Percentiles rank a stretch among this genome's conserved stretches.
phyloP scores from a whole-genome alignment of 2,113 vertebrate species.

The Syngnathus floridae region DNA sequence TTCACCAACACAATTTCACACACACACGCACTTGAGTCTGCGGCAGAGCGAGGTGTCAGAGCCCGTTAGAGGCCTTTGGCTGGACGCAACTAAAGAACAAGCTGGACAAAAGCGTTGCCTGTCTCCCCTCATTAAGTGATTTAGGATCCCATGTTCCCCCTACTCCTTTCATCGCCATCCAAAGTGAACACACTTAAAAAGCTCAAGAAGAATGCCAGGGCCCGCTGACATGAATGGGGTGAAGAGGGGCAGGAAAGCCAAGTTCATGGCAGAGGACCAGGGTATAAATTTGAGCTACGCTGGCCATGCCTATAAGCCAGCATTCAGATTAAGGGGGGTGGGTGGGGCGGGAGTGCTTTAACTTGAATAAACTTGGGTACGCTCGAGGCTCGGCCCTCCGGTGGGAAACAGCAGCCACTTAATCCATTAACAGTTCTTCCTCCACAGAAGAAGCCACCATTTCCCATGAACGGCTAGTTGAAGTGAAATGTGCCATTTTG shows the following conservation, averaged over 20 bases:
- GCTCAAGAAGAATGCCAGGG: conserved; percentile 51
- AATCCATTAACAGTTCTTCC: conserved; percentile 55
- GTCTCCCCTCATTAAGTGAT: conserved; percentile 71
- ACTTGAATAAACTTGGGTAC: conserved; percentile 38
- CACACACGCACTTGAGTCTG: conserved; percentile 23
- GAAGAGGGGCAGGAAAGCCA: conserved; percentile 59
- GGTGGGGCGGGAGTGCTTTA: background rate
- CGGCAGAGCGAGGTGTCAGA: conserved; percentile 60
- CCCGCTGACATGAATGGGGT: conserved; percentile 57
- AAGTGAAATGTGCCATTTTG: conserved; percentile 48
- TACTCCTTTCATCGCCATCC: conserved; percentile 61
- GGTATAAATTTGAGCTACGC: conserved; percentile 52
- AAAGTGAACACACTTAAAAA: conserved; percentile 62
- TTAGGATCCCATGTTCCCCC: conserved; percentile 65
- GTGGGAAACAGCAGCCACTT: conserved; percentile 52
- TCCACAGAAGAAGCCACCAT: conserved; percentile 39
- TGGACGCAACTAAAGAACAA: conserved; percentile 62
- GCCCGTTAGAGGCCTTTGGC: conserved; percentile 61
- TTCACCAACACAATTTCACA: conserved; percentile 27
- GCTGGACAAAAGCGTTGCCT: conserved; percentile 65
- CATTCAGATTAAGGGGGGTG: conserved; percentile 27
- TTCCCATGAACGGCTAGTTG: conserved; percentile 63
- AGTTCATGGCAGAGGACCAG: conserved; percentile 51
- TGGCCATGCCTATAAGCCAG: conserved; percentile 51
- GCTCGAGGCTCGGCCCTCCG: conserved; percentile 26